Percentiles rank a stretch among this genome's conserved stretches.
These are phyloP conservation scores for Caloenas nicobarica DNA, from an alignment of 2,113 vertebrate species.

Conservation along the genomic window DNA sequence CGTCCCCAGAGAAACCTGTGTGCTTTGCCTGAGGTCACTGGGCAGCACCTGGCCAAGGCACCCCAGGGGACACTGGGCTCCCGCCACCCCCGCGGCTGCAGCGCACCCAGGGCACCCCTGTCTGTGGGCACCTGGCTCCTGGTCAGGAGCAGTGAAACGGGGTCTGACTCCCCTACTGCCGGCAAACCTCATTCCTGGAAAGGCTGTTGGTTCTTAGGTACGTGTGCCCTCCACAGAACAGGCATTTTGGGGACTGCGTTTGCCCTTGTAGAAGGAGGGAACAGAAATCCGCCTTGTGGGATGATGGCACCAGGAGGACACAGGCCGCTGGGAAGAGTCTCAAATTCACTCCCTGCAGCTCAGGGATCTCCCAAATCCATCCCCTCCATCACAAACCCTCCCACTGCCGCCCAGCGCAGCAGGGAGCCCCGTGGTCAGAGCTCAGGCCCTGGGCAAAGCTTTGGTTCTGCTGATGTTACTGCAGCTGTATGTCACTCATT, in stretches of 20 bases:
- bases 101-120: neutral
- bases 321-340: neutral
- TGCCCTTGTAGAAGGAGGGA: neutral
- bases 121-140: neutral
- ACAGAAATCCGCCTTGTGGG: neutral
- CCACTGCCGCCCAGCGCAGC: neutral
- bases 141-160: neutral
- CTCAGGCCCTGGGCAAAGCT: constrained; percentile 30
- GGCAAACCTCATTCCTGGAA: neutral
- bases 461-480: constrained; percentile 31
- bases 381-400: neutral
- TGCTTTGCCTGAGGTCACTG: neutral
- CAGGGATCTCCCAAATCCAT: constrained; percentile 28
- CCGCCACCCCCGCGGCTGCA: neutral
- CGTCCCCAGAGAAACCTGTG: neutral
- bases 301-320: neutral
- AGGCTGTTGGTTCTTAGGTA: neutral
- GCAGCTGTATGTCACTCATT: neutral
- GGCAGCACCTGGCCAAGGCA: neutral
- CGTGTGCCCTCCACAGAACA: neutral
- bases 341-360: constrained; percentile 4
- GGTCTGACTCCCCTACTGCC: neutral
- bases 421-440: neutral
- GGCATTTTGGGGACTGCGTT: neutral
- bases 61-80: neutral